Evolutionary conservation across 1,140 invertebrate genomes (phyloP).

Genomic region (Zaprionus lachaisei): DNA sequence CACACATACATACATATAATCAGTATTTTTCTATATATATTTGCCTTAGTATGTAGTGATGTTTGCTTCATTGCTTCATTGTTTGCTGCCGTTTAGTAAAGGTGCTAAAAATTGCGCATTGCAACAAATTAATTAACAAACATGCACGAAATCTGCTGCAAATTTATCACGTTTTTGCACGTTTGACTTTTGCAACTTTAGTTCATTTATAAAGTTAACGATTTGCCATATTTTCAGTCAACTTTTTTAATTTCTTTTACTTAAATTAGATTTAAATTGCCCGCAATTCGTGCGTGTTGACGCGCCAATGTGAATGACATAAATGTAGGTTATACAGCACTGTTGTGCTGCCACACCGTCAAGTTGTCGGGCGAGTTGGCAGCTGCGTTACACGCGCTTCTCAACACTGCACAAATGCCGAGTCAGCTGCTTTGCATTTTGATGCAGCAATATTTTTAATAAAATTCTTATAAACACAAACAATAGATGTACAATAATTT

Average conservation of each 20-base stretch:
- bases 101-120: conserved; percentile 62
- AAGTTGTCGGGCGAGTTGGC: neutral
- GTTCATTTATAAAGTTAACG: neutral
- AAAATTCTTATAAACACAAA: neutral
- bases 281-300: neutral
- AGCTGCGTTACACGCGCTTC: conserved; percentile 6
- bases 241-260: neutral
- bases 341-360: conserved; percentile 22
- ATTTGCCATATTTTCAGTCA: neutral
- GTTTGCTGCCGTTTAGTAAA: conserved; percentile 5
- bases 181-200: neutral
- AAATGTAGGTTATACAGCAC: neutral
- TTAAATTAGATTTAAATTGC: neutral
- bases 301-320: conserved; percentile 21
- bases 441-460: conserved; percentile 20
- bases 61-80: conserved; percentile 55
- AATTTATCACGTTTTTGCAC: conserved; percentile 53
- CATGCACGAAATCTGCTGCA: conserved; percentile 39
- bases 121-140: conserved; percentile 68
- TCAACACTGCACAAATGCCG: conserved; percentile 28
- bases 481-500: conserved; percentile 16
- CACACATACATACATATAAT: conserved; percentile 10
- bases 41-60: neutral
- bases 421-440: conserved; percentile 40
- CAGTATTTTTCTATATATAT: neutral